phyloP scores from a whole-genome alignment of 2,797 vertebrate species.

The Erithacus rubecula region DNA sequence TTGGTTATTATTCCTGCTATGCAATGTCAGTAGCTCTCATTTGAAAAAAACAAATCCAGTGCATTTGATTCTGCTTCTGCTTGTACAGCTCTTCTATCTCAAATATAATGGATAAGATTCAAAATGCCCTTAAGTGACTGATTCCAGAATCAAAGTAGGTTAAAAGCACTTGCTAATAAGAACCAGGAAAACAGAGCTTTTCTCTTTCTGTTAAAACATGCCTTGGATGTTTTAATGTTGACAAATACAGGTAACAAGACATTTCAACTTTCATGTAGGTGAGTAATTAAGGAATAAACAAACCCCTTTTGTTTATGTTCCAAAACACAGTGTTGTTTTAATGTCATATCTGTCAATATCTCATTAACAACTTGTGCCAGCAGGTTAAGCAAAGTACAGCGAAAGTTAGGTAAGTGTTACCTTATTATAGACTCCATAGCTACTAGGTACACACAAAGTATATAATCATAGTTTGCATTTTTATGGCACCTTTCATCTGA shows the following conservation, averaged over 20 bases:
- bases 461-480: slow-evolving; percentile 6
- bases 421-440: slow-evolving; percentile 10
- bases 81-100: neutral
- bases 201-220: slow-evolving; percentile 27
- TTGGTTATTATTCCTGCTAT: neutral
- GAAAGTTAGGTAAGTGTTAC: slow-evolving; percentile 10
- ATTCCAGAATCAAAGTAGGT: neutral
- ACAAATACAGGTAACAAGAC: slow-evolving; percentile 1
- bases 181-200: neutral
- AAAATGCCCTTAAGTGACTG: neutral
- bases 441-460: neutral
- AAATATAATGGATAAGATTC: neutral
- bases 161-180: neutral
- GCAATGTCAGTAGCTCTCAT: neutral
- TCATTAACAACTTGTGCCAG: slow-evolving; percentile 37
- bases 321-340: slow-evolving; percentile 25
- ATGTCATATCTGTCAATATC: slow-evolving; percentile 24
- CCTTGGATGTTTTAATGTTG: neutral
- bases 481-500: slow-evolving; percentile 35
- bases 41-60: neutral
- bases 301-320: neutral
- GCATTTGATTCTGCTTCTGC: neutral
- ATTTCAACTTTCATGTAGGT: slow-evolving; percentile 8
- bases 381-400: slow-evolving; percentile 24
- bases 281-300: neutral